Percentiles rank a stretch among this genome's conserved stretches.
phyloP scores from a whole-genome alignment of 2,888 invertebrate species.

The Drosophila fulvimacula region DNA sequence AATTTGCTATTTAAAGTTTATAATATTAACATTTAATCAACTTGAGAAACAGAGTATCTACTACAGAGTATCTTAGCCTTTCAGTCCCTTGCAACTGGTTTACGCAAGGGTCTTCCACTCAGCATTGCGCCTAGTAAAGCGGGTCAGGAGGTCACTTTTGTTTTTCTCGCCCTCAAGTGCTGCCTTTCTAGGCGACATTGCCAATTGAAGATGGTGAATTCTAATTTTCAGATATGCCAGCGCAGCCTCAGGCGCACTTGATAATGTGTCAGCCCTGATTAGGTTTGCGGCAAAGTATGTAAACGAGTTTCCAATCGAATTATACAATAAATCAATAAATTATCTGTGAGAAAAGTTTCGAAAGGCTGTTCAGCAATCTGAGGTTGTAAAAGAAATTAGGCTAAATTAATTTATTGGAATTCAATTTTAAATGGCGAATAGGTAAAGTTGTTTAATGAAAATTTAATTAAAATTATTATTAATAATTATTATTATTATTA shows the following conservation, averaged over 20 bases:
- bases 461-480: background rate
- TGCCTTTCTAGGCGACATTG: constrained; percentile 26
- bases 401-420: background rate
- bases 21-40: background rate
- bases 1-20: background rate
- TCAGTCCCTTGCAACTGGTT: background rate
- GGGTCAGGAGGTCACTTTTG: constrained; percentile 47
- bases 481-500: too few relatives aligned
- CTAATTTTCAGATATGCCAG: constrained; percentile 36
- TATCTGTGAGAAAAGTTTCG: background rate
- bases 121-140: constrained; percentile 19
- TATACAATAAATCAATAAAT: constrained; percentile 2
- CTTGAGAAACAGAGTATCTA: too few relatives aligned
- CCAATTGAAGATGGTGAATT: constrained; percentile 32
- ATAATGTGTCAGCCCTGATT: constrained; percentile 29
- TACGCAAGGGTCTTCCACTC: constrained; percentile 5
- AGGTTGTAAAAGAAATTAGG: background rate
- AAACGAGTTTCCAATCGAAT: constrained; percentile 6
- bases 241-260: constrained; percentile 16
- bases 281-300: background rate
- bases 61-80: constrained; percentile 6
- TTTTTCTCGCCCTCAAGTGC: constrained; percentile 20
- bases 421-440: background rate
- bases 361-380: background rate
- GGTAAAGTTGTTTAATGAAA: background rate